Percentiles rank a stretch among this genome's conserved stretches.
These are phyloP conservation scores for Ophion ventricosus DNA, from an alignment of 2,888 invertebrate genomes.

Conservation along the genomic window DNA sequence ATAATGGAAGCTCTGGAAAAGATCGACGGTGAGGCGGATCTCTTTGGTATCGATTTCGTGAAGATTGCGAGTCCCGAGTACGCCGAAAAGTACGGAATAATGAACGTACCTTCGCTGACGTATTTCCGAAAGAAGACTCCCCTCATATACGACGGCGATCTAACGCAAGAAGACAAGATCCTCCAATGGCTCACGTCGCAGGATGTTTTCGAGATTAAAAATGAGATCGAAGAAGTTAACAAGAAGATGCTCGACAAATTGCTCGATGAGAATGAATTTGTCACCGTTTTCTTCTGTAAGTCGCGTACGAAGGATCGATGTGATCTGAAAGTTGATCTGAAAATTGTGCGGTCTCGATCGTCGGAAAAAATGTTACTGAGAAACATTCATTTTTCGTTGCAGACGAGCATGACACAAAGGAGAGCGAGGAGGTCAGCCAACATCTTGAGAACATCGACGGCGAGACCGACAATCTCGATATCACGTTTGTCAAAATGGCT, in stretches of 20 bases:
- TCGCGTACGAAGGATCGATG: not conserved
- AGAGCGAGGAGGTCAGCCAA: conserved; percentile 92
- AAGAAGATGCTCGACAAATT: conserved; percentile 98
- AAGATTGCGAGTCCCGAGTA: conserved; percentile 94
- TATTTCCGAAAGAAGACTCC: conserved; percentile 94
- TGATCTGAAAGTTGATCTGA: not conserved
- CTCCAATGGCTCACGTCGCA: conserved; percentile 96
- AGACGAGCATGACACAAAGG: conserved; percentile 92
- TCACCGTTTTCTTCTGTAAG: conserved; percentile 98
- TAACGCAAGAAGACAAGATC: conserved; percentile 93
- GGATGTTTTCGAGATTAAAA: conserved; percentile 97
- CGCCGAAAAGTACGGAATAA: conserved; percentile 91
- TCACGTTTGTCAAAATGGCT: conserved; percentile 97
- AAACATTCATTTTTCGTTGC: conserved; percentile 68
- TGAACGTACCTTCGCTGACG: conserved; percentile 93
- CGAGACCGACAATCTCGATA: conserved; percentile 96
- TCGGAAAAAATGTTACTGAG: not conserved
- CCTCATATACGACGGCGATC: conserved; percentile 94
- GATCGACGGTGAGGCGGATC: conserved; percentile 97
- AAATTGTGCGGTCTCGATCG: not conserved
- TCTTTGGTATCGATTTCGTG: conserved; percentile 97
- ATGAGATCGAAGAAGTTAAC: conserved; percentile 98
- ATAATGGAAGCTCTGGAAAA: conserved; percentile 95
- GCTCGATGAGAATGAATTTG: conserved; percentile 96
- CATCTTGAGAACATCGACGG: conserved; percentile 97